Percentiles rank a stretch among this genome's conserved stretches.
phyloP scores from a whole-genome alignment of 2,797 vertebrate species.

The Gymnodraco acuticeps region DNA sequence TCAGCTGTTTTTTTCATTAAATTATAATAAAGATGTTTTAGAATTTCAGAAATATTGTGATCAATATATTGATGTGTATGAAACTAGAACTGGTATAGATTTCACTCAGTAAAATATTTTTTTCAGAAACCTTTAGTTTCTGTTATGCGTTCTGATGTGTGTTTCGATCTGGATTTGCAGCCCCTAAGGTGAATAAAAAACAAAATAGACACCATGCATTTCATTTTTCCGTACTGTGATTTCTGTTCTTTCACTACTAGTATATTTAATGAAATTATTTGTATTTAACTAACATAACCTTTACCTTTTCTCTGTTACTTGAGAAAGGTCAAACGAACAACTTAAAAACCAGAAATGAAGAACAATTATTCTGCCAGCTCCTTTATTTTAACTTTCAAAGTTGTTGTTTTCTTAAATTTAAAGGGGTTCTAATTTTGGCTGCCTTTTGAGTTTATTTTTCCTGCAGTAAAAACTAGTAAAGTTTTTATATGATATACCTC shows the following conservation, averaged over 20 bases:
- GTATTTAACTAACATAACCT: not conserved
- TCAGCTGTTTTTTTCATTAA: slow-evolving; percentile 31
- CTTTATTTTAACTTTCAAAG: slow-evolving; percentile 58
- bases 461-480: slow-evolving; percentile 46
- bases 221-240: not conserved
- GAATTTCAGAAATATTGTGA: not conserved
- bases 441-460: slow-evolving; percentile 60
- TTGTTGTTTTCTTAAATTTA: slow-evolving; percentile 27
- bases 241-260: slow-evolving; percentile 20
- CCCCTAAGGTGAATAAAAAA: slow-evolving; percentile 3
- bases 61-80: slow-evolving; percentile 4
- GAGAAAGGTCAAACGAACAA: not conserved
- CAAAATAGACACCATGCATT: slow-evolving; percentile 13
- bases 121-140: slow-evolving; percentile 1
- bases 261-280: not conserved
- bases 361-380: slow-evolving; percentile 28
- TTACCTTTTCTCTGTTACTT: not conserved
- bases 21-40: slow-evolving; percentile 29
- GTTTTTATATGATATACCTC: slow-evolving; percentile 52
- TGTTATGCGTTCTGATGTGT: slow-evolving; percentile 5
- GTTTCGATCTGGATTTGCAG: slow-evolving; percentile 44
- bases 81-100: not conserved
- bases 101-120: not conserved
- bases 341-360: slow-evolving; percentile 9
- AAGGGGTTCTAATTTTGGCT: slow-evolving; percentile 55